Evolutionary conservation across 2,797 vertebrate genomes (phyloP).

Genomic region (Hozukius guyotensis): DNA sequence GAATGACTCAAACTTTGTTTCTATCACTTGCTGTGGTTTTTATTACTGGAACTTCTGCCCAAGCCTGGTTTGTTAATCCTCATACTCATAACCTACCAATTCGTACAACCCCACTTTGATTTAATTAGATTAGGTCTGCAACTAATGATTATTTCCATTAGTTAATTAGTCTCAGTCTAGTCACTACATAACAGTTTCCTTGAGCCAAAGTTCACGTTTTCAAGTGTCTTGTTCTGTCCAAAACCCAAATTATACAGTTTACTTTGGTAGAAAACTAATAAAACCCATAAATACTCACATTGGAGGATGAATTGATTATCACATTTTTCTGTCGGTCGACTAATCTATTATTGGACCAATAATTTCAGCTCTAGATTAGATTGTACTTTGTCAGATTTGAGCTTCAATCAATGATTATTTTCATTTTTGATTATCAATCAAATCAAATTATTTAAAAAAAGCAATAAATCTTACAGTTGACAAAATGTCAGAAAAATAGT

Average conservation of each 20-base stretch:
- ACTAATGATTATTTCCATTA: neutral
- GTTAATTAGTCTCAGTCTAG: no score
- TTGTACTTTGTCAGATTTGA: neutral
- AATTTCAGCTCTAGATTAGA: neutral
- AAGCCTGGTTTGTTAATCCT: neutral
- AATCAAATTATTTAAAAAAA: neutral
- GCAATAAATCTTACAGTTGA: no score
- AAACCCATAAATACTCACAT: neutral
- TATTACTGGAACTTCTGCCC: neutral
- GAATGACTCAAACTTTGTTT: neutral
- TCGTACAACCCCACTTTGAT: neutral
- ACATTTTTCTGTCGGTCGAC: fast-evolving
- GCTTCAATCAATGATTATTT: neutral
- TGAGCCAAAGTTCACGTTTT: neutral
- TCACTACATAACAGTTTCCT: neutral
- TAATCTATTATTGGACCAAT: neutral
- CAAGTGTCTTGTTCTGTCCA: neutral
- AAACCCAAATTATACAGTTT: neutral
- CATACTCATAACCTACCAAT: neutral
- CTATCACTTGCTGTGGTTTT: neutral
- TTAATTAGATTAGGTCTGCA: neutral
- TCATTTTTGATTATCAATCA: neutral
- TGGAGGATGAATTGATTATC: no score
- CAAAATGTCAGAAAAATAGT: neutral
- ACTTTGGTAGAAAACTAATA: neutral